Evolutionary conservation across 1,140 invertebrate genomes (phyloP).

Genomic region (Caligus rogercresseyi): DNA sequence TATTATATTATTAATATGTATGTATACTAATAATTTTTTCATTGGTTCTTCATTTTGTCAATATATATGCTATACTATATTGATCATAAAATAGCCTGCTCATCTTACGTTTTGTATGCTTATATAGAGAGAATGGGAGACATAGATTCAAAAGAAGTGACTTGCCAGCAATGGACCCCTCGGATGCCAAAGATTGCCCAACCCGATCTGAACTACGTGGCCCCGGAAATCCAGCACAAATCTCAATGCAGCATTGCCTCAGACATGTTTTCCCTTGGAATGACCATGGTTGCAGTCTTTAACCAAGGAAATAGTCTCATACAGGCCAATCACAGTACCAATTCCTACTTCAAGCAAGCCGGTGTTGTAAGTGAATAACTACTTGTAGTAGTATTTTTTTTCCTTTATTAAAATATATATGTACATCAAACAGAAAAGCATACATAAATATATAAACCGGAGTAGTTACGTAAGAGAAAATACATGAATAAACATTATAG

Average conservation of each 20-base stretch:
- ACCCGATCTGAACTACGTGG: conserved; percentile 79
- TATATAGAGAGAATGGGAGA: conserved; percentile 15
- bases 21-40: too few species aligned
- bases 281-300: conserved; percentile 77
- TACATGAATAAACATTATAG: too few species aligned
- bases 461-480: too few species aligned
- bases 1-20: too few species aligned
- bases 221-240: conserved; percentile 68
- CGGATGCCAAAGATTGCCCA: conserved; percentile 76
- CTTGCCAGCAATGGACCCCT: conserved; percentile 64
- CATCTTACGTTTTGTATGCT: conserved; percentile 17
- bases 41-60: too few species aligned
- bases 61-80: too few species aligned
- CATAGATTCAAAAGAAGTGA: conserved; percentile 30
- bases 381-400: background rate
- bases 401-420: too few species aligned
- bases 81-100: too few species aligned
- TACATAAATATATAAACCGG: too few species aligned
- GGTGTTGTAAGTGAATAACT: conserved; percentile 51
- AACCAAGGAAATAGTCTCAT: conserved; percentile 69
- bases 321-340: conserved; percentile 61
- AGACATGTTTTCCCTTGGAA: conserved; percentile 87
- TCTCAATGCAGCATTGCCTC: conserved; percentile 63
- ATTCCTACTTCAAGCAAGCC: conserved; percentile 70
- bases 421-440: too few species aligned